Evolutionary conservation across 1,140 invertebrate genomes (phyloP).

Genomic region (Diorhabda elongata): DNA sequence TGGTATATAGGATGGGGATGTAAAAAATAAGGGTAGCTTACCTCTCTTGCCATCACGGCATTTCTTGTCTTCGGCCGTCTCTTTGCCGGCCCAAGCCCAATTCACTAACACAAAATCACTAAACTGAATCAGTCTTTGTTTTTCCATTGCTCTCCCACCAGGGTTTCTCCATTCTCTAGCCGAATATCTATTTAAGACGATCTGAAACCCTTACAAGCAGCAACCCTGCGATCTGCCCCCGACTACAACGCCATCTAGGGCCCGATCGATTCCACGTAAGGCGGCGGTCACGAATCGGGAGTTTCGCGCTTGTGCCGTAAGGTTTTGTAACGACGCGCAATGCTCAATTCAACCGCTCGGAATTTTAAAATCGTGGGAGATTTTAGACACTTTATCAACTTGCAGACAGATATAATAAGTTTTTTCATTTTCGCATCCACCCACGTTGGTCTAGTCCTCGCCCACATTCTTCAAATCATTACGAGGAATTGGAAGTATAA

Average conservation of each 20-base stretch:
- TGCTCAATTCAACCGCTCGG: background rate
- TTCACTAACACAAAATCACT: conserved; percentile 35
- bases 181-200: conserved; percentile 37
- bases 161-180: conserved; percentile 44
- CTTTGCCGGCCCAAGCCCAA: conserved; percentile 34
- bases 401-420: no score
- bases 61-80: conserved; percentile 47
- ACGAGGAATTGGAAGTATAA: no score
- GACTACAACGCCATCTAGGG: conserved; percentile 41
- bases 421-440: no score
- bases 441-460: no score
- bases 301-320: background rate
- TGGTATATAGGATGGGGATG: background rate
- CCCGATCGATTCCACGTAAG: conserved; percentile 39
- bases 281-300: conserved; percentile 9
- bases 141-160: conserved; percentile 38
- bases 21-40: conserved; percentile 37
- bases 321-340: background rate
- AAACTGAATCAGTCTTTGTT: conserved; percentile 41
- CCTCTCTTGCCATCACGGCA: conserved; percentile 62
- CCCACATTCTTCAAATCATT: no score
- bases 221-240: conserved; percentile 44
- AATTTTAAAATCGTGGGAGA: no score
- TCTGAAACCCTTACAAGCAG: conserved; percentile 42
- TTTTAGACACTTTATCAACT: no score